Conservation (phyloP, 2,797 vertebrate species). For the Erithacus rubecula region DNA sequence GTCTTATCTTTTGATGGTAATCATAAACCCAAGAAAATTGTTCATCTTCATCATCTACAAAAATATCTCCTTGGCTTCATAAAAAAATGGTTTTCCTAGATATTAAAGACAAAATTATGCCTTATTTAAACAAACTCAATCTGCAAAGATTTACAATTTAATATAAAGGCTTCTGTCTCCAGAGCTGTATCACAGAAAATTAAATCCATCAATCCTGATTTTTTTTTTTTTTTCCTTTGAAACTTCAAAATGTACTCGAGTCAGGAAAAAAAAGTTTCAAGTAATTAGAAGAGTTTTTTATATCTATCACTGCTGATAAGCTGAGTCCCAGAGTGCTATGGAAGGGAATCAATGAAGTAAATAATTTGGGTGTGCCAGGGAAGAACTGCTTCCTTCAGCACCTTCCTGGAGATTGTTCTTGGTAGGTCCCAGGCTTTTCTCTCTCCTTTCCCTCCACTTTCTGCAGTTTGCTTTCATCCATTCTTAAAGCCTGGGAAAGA, state of each 20-base stretch:
- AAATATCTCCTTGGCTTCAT: not conserved
- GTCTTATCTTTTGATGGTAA: not conserved
- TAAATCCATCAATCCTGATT: constrained; percentile 53
- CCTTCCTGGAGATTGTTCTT: not conserved
- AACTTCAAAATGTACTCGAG: not conserved
- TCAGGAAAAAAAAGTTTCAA: constrained; percentile 14
- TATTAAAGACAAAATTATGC: not conserved
- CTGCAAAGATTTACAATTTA: constrained; percentile 51
- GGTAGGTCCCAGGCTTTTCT: not conserved
- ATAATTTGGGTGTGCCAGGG: not conserved
- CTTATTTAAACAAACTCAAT: constrained; percentile 40
- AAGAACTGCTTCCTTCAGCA: not conserved
- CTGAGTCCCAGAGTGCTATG: not conserved
- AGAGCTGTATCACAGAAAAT: constrained; percentile 16
- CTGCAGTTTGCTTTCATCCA: not conserved
- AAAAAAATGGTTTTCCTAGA: not conserved
- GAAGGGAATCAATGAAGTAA: not conserved
- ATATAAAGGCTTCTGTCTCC: constrained; percentile 29
- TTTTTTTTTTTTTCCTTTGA: not conserved
- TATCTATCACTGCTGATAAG: not conserved
- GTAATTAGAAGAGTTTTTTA: constrained; percentile 13
- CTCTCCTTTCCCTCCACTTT: not conserved
- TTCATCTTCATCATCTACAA: not conserved
- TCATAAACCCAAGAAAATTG: not conserved
- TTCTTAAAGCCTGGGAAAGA: not conserved